Conservation (phyloP, 2,888 invertebrate species). For the Odontocolon sp. region DNA sequence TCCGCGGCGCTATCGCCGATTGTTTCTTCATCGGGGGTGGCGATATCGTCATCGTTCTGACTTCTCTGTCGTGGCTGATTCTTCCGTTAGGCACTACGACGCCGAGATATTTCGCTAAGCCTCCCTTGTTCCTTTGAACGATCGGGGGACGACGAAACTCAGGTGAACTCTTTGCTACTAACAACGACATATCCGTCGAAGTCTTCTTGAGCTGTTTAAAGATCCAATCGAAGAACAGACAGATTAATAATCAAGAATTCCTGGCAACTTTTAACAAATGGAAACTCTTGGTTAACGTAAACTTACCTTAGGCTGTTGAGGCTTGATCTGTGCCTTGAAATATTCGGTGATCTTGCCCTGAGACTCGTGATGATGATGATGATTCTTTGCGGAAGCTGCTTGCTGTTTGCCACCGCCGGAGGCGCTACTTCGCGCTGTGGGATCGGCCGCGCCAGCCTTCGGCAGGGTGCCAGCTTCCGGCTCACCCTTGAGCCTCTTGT, state of each 20-base stretch:
- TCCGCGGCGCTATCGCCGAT: conserved; percentile 82
- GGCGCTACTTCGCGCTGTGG: conserved; percentile 68
- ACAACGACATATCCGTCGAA: conserved; percentile 73
- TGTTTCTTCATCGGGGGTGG: conserved; percentile 80
- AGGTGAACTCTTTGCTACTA: conserved; percentile 75
- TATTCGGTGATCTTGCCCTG: conserved; percentile 93
- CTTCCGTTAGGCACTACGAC: conserved; percentile 68
- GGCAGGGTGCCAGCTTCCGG: conserved; percentile 78
- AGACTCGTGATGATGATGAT: conserved; percentile 72
- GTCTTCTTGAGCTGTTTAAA: conserved; percentile 66
- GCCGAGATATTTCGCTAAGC: conserved; percentile 75
- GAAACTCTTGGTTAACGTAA: background rate
- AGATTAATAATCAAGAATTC: background rate
- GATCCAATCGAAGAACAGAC: no score
- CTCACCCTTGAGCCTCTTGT: conserved; percentile 77
- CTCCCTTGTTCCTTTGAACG: conserved; percentile 77
- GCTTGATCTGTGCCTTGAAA: conserved; percentile 92
- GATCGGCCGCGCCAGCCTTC: conserved; percentile 74
- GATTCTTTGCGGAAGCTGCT: conserved; percentile 63
- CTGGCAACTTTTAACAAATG: background rate
- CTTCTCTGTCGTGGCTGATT: conserved; percentile 67
- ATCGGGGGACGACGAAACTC: conserved; percentile 78
- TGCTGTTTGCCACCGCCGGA: conserved; percentile 58
- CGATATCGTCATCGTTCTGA: conserved; percentile 72
- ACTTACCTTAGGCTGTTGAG: conserved; percentile 80